Evolutionary conservation across 1,140 invertebrate genomes (phyloP), one percentile per base, ranked within the genome.

Genomic region (Tetramorium alpestre): DNA sequence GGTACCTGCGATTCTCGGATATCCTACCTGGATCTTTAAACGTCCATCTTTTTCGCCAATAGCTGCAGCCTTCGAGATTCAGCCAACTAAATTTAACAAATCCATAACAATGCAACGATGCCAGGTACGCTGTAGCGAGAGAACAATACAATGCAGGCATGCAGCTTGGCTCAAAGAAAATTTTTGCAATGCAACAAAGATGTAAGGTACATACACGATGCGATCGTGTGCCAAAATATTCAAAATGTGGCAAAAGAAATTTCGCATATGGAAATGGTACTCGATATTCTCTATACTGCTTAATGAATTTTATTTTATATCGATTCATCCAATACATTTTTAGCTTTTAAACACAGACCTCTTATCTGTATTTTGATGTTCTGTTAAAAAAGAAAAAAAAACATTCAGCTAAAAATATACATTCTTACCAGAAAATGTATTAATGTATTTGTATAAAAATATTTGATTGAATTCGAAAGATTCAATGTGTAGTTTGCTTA

Each of bases 1-100:
- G 16, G 41, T 78, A 78, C 76, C 76, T 78, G 76, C 76, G 75
- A 10, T n/a, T 64, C 11, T 41, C 56, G 41, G 38, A 7, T 75
- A 25, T 78, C 25, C 28, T 13, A 65, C 51, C 65, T 69, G 22
- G 18, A 65, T n/a, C 25, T 78, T 47, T 78, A 64, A 78, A 78
- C 3, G 28, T 8, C 18, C 13, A 18, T 10, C 47, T 16, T 77
- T 64, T 18, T 65, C 10, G 41, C 28, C 49, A 51, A 54, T 54
- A 64, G 33, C 33, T 5, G 33, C 56, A 22, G 5, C 28, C 38
- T 44, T 10, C 3, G n/a, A n/a, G 56, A 77, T 62, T 44, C 41
- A 62, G 10, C 25, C 60, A 49, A 18, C 18, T 18, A 33, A 44
- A 33, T 33, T 78, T 77, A 77, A 76, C 38, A 44, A 41, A 77